Evolutionary conservation across 2,797 vertebrate genomes (phyloP), one percentile per base, ranked within the genome.

Genomic region (Oreonectes daqikongensis): DNA sequence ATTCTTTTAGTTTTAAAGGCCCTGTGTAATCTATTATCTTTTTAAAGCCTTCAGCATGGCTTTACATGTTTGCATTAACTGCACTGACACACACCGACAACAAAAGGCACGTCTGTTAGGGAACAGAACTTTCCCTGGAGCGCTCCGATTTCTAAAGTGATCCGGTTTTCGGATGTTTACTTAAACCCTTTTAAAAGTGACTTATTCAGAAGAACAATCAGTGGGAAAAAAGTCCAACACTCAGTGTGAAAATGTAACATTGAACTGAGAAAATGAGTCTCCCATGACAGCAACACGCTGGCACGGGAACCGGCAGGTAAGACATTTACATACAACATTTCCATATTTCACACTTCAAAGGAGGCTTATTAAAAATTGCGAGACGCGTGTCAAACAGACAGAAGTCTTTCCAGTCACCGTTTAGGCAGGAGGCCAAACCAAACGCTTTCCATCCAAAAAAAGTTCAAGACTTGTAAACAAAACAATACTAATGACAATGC

Each of bases 341-440:
- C 71, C 76, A 50, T 88, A 52, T 61, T 80, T 79, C 81, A 52
- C 75, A 72, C 71, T 86, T 89, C 80, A 88, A 84, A 86, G 75
- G 57, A 42, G 81, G 81, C 24, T 53, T 20, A 65, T 53, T 69
- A 72, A 69, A 81, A 82, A 84, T 57, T 4, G 24, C 20, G 67
- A 80, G 48, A 79, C 85, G 83, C 30, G 84, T 84, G 84, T 83
- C 15, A 2, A 32, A 60, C 83, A 88, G 86, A 87, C 77, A 80
- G 69, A 87, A 84, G 85, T 77, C 84, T 87, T 88, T 90, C 89
- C 84, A 85, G 90, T 86, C 80, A 85, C 65, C 88, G 75, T 88
- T 90, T 83, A 86, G 90, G 86, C 73, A 80, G 76, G 72, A 83
- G 48, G 35, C 84, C 88, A 80, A 82, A 63, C 69, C 76, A 65